Conservation (phyloP, 2,113 vertebrate genomes). For the Sinocyclocheilus maitianheensis region DNA sequence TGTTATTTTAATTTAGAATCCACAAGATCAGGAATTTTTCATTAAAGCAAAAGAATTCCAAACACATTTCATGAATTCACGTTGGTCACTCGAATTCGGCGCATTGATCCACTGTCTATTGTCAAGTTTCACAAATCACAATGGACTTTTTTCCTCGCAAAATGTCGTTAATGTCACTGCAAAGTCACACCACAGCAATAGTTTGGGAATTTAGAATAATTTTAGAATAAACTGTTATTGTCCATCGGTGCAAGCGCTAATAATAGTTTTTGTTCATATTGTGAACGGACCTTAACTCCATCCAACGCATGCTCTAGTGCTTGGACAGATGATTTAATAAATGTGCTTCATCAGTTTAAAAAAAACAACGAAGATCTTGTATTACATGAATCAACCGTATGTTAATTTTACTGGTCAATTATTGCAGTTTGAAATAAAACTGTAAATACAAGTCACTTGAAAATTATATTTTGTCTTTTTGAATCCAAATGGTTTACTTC, state of each 20-base stretch:
- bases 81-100: neutral
- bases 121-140: neutral
- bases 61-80: neutral
- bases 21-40: neutral
- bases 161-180: neutral
- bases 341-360: neutral
- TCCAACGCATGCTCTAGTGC: constrained; percentile 24
- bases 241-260: neutral
- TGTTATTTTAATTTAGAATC: neutral
- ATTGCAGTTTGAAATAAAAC: constrained; percentile 26
- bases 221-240: neutral
- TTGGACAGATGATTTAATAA: constrained; percentile 16
- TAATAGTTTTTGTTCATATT: neutral
- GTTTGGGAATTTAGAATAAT: neutral
- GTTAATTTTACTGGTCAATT: constrained; percentile 16
- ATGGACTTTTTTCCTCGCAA: neutral
- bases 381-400: constrained; percentile 1
- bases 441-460: constrained; percentile 31
- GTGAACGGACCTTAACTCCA: neutral
- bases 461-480: neutral
- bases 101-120: neutral
- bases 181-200: neutral
- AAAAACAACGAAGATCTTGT: neutral
- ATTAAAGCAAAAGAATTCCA: neutral
- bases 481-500: neutral